phyloP scores from a whole-genome alignment of 2,888 invertebrate species.

The Stenolophus ochropezus region DNA sequence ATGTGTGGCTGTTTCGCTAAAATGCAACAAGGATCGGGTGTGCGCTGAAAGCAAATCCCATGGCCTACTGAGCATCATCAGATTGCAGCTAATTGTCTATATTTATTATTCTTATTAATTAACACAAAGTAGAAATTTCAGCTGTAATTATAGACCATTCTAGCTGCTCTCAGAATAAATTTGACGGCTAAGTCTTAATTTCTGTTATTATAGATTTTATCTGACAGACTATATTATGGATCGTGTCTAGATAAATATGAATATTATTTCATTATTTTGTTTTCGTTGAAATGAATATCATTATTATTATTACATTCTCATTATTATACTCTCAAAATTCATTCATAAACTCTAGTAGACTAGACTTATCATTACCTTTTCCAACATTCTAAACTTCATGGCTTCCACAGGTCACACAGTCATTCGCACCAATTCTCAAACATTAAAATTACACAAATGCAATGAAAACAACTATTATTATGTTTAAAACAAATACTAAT shows the following conservation, averaged over 20 bases:
- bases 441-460: too few relatives aligned
- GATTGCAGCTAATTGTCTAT: conserved; percentile 46
- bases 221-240: conserved; percentile 10
- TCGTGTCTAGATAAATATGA: conserved; percentile 37
- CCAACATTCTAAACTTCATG: too few relatives aligned
- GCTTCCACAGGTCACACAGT: too few relatives aligned
- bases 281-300: conserved; percentile 8
- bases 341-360: too few relatives aligned
- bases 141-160: conserved; percentile 3
- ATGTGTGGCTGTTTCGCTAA: conserved; percentile 17
- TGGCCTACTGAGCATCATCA: conserved; percentile 42
- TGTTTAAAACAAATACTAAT: too few relatives aligned
- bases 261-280: conserved; percentile 22
- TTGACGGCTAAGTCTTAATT: conserved; percentile 36
- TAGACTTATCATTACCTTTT: too few relatives aligned
- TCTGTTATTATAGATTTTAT: conserved; percentile 26
- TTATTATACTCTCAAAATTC: too few relatives aligned
- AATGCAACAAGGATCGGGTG: conserved; percentile 6
- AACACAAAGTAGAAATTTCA: conserved; percentile 37
- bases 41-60: conserved; percentile 50
- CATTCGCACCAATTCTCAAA: too few relatives aligned
- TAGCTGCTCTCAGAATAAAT: conserved; percentile 20
- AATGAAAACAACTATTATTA: too few relatives aligned
- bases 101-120: conserved; percentile 50
- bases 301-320: not conserved